phyloP scores from a whole-genome alignment of 2,113 vertebrate species.

The Ellobius talpinus region DNA sequence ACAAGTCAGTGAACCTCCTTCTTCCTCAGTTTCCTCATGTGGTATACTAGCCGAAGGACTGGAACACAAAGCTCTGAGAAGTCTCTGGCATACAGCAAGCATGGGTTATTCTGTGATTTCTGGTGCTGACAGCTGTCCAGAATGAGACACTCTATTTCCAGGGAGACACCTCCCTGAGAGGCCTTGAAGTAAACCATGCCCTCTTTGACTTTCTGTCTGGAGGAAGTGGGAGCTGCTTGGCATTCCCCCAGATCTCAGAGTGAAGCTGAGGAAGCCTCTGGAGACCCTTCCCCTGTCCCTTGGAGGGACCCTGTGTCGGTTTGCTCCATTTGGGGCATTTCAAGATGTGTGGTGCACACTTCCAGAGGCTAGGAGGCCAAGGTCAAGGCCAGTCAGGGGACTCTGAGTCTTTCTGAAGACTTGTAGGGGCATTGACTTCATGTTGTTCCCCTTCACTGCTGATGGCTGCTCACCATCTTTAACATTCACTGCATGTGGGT shows the following conservation, averaged over 20 bases:
- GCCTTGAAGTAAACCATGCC: neutral
- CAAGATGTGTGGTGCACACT: neutral
- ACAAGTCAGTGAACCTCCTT: neutral
- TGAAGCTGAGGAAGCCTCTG: neutral
- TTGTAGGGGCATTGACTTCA: too few species aligned
- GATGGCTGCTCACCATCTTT: neutral
- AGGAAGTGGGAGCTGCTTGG: neutral
- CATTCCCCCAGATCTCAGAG: accelerated
- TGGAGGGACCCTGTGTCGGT: neutral
- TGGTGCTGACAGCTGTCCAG: neutral
- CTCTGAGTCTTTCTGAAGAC: neutral
- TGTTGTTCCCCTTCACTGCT: neutral
- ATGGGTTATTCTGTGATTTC: neutral
- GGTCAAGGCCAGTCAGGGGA: neutral
- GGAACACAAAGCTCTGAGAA: neutral
- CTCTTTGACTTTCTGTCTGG: neutral
- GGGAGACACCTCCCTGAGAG: neutral
- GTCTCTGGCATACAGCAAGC: neutral
- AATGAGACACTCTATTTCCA: neutral
- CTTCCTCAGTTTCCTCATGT: neutral
- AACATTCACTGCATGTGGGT: neutral
- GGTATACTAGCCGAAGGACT: neutral
- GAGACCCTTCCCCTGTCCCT: neutral
- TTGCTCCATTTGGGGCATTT: neutral
- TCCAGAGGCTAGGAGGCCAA: neutral